Percentiles rank a stretch among this genome's conserved stretches.
phyloP scores from a whole-genome alignment of 2,888 invertebrate genomes.

The Ariolimax columbianus region DNA sequence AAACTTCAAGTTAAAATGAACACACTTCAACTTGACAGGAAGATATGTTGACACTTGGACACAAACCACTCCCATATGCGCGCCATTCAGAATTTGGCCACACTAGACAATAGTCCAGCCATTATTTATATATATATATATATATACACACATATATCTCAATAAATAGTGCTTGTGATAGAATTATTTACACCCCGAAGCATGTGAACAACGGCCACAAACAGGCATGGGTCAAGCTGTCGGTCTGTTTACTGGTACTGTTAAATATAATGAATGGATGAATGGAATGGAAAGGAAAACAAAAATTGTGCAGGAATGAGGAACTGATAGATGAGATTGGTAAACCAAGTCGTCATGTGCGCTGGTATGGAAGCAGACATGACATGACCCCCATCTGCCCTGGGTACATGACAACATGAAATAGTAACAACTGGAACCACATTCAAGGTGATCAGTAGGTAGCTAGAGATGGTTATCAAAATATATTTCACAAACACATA shows the following conservation, averaged over 20 bases:
- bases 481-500: not conserved
- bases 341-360: too few relatives aligned
- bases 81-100: too few relatives aligned
- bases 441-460: not conserved
- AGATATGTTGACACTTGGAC: too few relatives aligned
- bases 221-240: not conserved
- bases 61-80: too few relatives aligned
- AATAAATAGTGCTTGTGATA: slow-evolving; percentile 2
- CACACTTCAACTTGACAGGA: too few relatives aligned
- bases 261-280: not conserved
- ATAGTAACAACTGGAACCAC: not conserved
- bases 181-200: not conserved
- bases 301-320: slow-evolving; percentile 9
- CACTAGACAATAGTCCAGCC: too few relatives aligned
- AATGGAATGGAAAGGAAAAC: slow-evolving; percentile 1
- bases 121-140: too few relatives aligned
- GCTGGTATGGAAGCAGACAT: not conserved
- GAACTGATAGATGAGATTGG: not conserved
- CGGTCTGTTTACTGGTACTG: not conserved
- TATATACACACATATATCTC: too few relatives aligned
- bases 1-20: too few relatives aligned
- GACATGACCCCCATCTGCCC: not conserved
- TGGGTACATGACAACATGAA: not conserved
- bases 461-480: not conserved
- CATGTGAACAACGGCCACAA: not conserved